phyloP scores from a whole-genome alignment of 2,113 vertebrate genomes.

The Proterorhinus semilunaris region DNA sequence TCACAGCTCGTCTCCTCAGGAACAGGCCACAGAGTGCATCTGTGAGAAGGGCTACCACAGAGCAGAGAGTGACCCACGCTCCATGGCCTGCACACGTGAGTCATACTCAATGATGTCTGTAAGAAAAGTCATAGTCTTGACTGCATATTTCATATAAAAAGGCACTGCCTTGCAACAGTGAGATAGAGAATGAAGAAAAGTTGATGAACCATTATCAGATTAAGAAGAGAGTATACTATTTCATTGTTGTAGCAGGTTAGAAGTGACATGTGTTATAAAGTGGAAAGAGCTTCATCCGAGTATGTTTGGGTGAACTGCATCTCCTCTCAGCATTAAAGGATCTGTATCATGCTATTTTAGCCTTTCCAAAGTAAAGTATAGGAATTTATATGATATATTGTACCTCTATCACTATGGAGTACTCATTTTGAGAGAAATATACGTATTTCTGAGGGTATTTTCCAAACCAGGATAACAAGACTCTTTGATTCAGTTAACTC shows the following conservation, averaged over 20 bases:
- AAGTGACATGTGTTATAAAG: conserved; percentile 66
- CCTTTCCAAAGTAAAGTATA: too few species aligned
- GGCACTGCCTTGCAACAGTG: neutral
- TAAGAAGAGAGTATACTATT: conserved; percentile 68
- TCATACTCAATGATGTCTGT: conserved; percentile 17
- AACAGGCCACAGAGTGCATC: conserved; percentile 74
- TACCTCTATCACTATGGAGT: too few species aligned
- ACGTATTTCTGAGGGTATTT: too few species aligned
- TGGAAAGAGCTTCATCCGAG: conserved; percentile 60
- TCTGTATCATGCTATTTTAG: too few species aligned
- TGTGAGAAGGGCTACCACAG: conserved; percentile 80
- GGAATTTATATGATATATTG: too few species aligned
- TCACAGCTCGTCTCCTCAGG: conserved; percentile 79
- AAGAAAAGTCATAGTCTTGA: conserved; percentile 10
- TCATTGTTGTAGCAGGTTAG: conserved; percentile 71
- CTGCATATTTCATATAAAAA: conserved; percentile 17
- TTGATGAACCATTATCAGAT: conserved; percentile 60
- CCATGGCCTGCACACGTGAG: conserved; percentile 83
- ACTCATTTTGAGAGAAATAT: too few species aligned
- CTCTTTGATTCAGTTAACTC: too few species aligned
- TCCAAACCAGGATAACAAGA: too few species aligned
- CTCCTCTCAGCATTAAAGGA: conserved; percentile 18
- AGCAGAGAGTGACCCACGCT: conserved; percentile 76
- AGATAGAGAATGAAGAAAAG: conserved; percentile 13
- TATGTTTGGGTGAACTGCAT: conserved; percentile 32